Evolutionary conservation across 1,140 invertebrate genomes (phyloP), one percentile per base, ranked within the genome.

Genomic region (Lysiphlebus fabarum): DNA sequence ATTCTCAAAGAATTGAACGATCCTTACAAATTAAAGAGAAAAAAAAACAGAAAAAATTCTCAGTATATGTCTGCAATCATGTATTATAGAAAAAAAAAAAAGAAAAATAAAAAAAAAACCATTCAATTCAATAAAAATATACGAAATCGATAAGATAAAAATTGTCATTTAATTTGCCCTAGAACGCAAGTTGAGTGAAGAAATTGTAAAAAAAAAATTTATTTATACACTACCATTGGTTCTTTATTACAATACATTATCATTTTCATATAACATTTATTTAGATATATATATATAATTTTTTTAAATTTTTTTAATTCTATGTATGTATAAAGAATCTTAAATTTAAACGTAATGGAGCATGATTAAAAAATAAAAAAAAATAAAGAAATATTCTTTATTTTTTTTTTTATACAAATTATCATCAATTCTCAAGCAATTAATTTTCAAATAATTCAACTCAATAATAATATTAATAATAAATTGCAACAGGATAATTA

Each of bases 1-100:
- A 74, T 74, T 71, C 67, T 73, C 65, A 68, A 75, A 65, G 62
- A 69, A 70, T 72, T 70, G 68, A 73, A 67, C 60, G 71, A 64
- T 75, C 49, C 36, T 51, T 36, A 38, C 5, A 17, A 48, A 48
- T 37, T 37, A 34, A 49, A 49, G 11, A 49, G 48, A 37, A 51
- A 48, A 48, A 10, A n/a, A 11, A 48, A 51, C 36, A 33, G 70
- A 69, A 74, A 66, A 71, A 71, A 72, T 71, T 75, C 68, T 71
- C 70, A 73, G 59, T 72, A 73, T 75, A 76, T 76, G 73, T 74
- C 70, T 72, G 66, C 74, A 72, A 74, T 75, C 72, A 71, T 74
- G 72, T 74, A 71, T 72, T 68, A 76, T 75, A 76, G 68, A 69
- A 68, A 10, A 40, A 40, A 10, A 40, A 40, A 40, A 40, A 40